Percentiles rank a stretch among this genome's conserved stretches.
Conservation (phyloP, 2,113 vertebrate species). For the Zosterops pallidus region DNA sequence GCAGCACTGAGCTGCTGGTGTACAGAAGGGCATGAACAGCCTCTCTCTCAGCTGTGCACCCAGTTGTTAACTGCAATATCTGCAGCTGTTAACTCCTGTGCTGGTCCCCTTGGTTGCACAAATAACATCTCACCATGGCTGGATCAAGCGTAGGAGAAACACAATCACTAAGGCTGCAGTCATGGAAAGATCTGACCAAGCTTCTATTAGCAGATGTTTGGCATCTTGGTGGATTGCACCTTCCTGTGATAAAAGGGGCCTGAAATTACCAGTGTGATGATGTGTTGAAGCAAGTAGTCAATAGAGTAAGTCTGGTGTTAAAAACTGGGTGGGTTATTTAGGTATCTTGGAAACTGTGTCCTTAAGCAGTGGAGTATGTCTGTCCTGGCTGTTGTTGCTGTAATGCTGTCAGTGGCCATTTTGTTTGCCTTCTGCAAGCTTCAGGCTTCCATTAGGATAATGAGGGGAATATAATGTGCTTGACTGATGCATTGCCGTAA, state of each 20-base stretch:
- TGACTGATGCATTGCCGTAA: slow-evolving; percentile 29
- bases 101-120: background rate
- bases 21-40: background rate
- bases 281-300: background rate
- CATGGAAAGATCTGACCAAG: background rate
- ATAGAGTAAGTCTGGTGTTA: background rate
- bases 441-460: slow-evolving; percentile 26
- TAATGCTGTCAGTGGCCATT: background rate
- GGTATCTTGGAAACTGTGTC: background rate
- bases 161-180: background rate
- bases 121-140: background rate
- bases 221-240: background rate
- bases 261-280: background rate
- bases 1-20: background rate
- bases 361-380: background rate
- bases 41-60: background rate
- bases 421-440: background rate
- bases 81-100: background rate
- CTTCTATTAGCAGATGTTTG: background rate
- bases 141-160: background rate
- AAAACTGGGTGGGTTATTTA: background rate
- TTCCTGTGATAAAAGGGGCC: background rate
- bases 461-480: background rate
- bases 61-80: background rate
- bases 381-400: background rate